These are phyloP conservation scores for Carduelis carduelis DNA, from an alignment of 2,797 vertebrate species.

Conservation along the genomic window DNA sequence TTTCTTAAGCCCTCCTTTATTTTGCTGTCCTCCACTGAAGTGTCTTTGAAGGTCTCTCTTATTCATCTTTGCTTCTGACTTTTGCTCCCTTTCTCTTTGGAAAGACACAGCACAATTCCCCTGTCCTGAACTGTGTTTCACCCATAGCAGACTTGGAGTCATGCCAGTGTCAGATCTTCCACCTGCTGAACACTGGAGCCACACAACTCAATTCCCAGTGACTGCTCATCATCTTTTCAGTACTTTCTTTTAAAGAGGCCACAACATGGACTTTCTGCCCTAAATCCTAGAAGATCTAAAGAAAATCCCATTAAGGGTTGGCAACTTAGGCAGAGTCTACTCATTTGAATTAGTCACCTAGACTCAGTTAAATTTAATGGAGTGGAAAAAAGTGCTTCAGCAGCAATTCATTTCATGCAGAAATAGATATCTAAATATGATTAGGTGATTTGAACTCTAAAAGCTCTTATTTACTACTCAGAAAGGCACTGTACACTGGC, in stretches of 20 bases:
- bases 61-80: background rate
- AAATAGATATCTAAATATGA: conserved; percentile 5
- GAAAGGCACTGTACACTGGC: background rate
- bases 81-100: background rate
- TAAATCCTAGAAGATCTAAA: background rate
- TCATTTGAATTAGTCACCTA: background rate
- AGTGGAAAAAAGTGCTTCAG: background rate
- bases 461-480: background rate
- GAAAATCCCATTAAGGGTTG: background rate
- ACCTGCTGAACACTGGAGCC: background rate
- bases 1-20: background rate
- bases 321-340: background rate
- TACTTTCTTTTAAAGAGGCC: background rate
- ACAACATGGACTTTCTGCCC: background rate
- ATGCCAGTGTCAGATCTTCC: background rate
- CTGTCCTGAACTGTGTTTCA: background rate
- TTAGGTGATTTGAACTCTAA: background rate
- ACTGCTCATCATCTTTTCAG: background rate
- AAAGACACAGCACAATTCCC: background rate
- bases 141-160: background rate
- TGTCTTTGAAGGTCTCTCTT: background rate
- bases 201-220: background rate
- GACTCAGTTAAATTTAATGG: conserved; percentile 10
- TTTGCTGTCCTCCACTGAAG: background rate
- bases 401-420: background rate